Evolutionary conservation across 2,888 invertebrate species (phyloP).

Genomic region (Idaea biselata): DNA sequence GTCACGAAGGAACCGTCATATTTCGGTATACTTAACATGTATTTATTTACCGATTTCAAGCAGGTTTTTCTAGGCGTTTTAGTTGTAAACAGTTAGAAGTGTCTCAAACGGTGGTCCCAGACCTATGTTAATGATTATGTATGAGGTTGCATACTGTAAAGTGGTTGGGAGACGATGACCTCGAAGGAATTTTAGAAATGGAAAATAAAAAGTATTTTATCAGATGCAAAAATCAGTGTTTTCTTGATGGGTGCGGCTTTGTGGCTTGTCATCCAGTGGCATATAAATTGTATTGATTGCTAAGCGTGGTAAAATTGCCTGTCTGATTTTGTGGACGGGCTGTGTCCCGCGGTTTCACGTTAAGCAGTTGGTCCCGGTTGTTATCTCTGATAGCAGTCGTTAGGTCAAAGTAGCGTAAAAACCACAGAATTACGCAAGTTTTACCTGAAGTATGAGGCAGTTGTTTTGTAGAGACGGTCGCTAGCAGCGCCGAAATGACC

Average conservation of each 20-base stretch:
- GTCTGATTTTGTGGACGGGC: too few relatives aligned
- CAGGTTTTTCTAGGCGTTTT: not conserved
- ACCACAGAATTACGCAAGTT: conserved; percentile 2
- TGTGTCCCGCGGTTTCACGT: too few relatives aligned
- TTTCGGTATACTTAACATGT: not conserved
- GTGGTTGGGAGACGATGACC: not conserved
- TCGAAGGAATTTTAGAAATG: not conserved
- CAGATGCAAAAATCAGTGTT: too few relatives aligned
- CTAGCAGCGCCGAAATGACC: conserved; percentile 49
- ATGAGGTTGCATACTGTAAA: not conserved
- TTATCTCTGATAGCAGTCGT: too few relatives aligned
- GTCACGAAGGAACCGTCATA: not conserved
- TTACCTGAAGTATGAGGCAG: conserved; percentile 63
- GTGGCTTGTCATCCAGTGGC: too few relatives aligned
- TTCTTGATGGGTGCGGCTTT: too few relatives aligned
- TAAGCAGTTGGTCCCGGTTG: too few relatives aligned
- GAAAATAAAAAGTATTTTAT: not conserved
- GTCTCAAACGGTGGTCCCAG: not conserved
- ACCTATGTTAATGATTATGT: not conserved
- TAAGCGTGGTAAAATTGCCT: too few relatives aligned
- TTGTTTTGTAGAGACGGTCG: conserved; percentile 68
- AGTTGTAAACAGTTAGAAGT: not conserved
- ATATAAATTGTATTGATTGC: too few relatives aligned
- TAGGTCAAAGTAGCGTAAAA: too few relatives aligned
- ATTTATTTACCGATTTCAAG: not conserved